These are phyloP conservation scores for Glaucomys volans DNA, from an alignment of 2,113 vertebrate species.

Conservation along the genomic window DNA sequence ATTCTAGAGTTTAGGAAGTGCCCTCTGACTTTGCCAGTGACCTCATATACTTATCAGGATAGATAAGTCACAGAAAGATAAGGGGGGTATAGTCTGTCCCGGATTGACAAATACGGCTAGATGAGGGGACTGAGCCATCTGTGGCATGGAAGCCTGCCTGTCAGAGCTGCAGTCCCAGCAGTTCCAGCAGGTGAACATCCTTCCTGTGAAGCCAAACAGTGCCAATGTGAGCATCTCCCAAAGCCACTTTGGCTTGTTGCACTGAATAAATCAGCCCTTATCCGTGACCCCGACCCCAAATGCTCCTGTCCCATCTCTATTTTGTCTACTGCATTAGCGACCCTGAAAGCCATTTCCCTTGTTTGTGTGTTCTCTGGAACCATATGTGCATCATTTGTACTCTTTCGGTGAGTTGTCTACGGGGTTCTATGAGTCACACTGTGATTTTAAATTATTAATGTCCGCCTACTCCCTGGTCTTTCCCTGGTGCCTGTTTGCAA, in stretches of 20 bases:
- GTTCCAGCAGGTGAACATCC: background rate
- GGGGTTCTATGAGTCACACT: slow-evolving; percentile 6
- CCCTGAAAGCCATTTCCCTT: background rate
- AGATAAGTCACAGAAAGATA: background rate
- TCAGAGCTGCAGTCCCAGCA: no score
- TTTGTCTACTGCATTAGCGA: background rate
- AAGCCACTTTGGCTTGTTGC: background rate
- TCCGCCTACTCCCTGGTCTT: background rate
- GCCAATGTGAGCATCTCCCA: background rate
- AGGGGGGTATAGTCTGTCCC: background rate
- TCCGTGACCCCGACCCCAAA: background rate
- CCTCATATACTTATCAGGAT: background rate
- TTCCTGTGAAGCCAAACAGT: background rate
- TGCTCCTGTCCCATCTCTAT: background rate
- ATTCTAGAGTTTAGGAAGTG: background rate
- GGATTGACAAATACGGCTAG: background rate
- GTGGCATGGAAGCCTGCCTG: background rate
- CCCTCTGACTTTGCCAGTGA: fast-evolving
- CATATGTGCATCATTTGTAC: background rate
- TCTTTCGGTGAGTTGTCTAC: background rate
- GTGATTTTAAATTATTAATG: slow-evolving; percentile 45
- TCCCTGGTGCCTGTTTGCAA: slow-evolving; percentile 21
- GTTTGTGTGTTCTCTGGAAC: background rate
- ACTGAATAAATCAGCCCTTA: background rate
- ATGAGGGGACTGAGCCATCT: background rate